These are phyloP conservation scores for Schrankia costaestrigalis DNA, from an alignment of 2,888 invertebrate genomes.

Conservation along the genomic window DNA sequence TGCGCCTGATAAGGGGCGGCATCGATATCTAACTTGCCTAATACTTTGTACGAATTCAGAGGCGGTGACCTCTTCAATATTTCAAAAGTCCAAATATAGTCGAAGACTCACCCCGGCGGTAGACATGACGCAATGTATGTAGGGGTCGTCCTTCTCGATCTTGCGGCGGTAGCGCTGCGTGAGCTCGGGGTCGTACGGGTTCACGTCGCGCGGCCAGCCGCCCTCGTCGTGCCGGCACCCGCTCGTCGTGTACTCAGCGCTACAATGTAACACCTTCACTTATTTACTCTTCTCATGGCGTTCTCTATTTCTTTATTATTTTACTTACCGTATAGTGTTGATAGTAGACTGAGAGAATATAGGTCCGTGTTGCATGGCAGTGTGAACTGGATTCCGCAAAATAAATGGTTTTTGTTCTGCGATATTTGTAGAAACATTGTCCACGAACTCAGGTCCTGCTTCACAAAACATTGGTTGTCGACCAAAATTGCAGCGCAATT, in stretches of 20 bases:
- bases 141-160: slow-evolving; percentile 83
- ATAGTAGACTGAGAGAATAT: slow-evolving; percentile 61
- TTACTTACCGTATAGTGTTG: slow-evolving; percentile 78
- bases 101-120: slow-evolving; percentile 53
- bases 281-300: no score
- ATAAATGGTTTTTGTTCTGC: slow-evolving; percentile 59
- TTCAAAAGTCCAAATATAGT: neutral
- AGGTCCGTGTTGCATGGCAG: slow-evolving; percentile 68
- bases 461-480: slow-evolving; percentile 74
- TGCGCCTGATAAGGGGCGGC: no score
- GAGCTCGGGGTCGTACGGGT: slow-evolving; percentile 83
- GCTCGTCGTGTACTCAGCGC: slow-evolving; percentile 77
- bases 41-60: no score
- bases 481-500: slow-evolving; percentile 67
- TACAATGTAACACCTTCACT: slow-evolving; percentile 29
- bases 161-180: slow-evolving; percentile 88
- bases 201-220: slow-evolving; percentile 90
- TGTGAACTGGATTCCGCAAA: slow-evolving; percentile 77
- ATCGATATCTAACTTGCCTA: no score
- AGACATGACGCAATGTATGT: slow-evolving; percentile 81
- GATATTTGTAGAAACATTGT: slow-evolving; percentile 49
- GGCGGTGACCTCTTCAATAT: no score
- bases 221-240: slow-evolving; percentile 89
- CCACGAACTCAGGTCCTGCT: slow-evolving; percentile 54
- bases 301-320: no score